These are phyloP conservation scores for Zaprionus ghesquierei DNA, from an alignment of 1,140 invertebrate genomes.

Conservation along the genomic window DNA sequence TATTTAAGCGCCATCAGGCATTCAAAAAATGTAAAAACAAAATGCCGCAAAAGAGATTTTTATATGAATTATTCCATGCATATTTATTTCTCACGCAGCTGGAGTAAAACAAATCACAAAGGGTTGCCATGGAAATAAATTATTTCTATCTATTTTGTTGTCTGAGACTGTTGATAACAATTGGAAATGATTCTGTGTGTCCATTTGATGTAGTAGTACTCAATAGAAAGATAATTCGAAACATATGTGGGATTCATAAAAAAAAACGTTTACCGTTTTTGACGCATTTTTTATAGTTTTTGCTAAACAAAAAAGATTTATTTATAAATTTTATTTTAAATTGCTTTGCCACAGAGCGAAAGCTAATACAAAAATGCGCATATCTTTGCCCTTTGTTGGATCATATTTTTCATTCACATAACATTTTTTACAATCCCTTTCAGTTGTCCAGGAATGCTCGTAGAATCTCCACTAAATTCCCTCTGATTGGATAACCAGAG, in stretches of 20 bases:
- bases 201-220: slow-evolving; percentile 1
- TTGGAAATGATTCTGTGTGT: not conserved
- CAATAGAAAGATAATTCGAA: not conserved
- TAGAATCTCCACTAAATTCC: not conserved
- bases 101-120: slow-evolving; percentile 8
- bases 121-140: not conserved
- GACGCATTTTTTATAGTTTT: not conserved
- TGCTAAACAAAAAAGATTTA: not conserved
- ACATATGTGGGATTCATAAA: not conserved
- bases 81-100: not conserved
- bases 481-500: slow-evolving; percentile 13
- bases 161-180: not conserved
- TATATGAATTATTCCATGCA: not conserved
- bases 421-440: not conserved
- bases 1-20: not conserved
- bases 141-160: slow-evolving; percentile 5
- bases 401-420: not conserved
- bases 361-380: not conserved
- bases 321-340: not conserved
- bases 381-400: too few relatives aligned
- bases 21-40: not conserved
- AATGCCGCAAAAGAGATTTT: slow-evolving; percentile 8
- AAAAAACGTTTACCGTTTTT: not conserved
- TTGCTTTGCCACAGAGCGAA: not conserved
- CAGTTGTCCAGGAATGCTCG: not conserved